phyloP scores from a whole-genome alignment of 2,888 invertebrate species.

The Pycnomerus fuliginosus region DNA sequence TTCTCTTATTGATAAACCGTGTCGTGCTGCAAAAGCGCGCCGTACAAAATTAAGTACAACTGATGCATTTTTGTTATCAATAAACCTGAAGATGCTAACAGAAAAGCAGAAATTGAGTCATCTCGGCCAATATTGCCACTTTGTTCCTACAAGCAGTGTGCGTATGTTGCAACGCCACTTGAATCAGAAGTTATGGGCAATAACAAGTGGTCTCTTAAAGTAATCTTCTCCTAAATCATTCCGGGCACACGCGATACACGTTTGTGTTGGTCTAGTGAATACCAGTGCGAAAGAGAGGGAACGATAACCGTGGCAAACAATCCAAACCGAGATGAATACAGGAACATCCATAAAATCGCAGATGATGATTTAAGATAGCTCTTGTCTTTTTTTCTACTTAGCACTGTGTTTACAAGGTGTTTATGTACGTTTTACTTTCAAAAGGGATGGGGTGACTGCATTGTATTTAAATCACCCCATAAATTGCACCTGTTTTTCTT shows the following conservation, averaged over 20 bases:
- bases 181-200: conserved; percentile 54
- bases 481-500: too few species aligned
- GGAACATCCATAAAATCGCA: conserved; percentile 52
- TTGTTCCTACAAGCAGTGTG: not conserved
- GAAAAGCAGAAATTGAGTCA: too few species aligned
- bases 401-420: conserved; percentile 51
- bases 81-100: too few species aligned
- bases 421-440: conserved; percentile 30
- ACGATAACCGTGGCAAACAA: conserved; percentile 35
- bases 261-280: conserved; percentile 39
- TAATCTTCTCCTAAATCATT: conserved; percentile 54
- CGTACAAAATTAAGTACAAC: too few species aligned
- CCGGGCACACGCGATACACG: conserved; percentile 46
- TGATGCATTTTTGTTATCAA: too few species aligned
- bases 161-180: conserved; percentile 43
- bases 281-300: conserved; percentile 33
- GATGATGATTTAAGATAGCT: conserved; percentile 54
- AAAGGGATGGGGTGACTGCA: too few species aligned
- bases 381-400: conserved; percentile 50
- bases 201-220: conserved; percentile 55
- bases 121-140: too few species aligned
- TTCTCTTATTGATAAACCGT: too few species aligned
- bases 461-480: too few species aligned
- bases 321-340: conserved; percentile 43
- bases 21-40: too few species aligned